phyloP scores from a whole-genome alignment of 2,888 invertebrate genomes.

The Lissonota sp. region DNA sequence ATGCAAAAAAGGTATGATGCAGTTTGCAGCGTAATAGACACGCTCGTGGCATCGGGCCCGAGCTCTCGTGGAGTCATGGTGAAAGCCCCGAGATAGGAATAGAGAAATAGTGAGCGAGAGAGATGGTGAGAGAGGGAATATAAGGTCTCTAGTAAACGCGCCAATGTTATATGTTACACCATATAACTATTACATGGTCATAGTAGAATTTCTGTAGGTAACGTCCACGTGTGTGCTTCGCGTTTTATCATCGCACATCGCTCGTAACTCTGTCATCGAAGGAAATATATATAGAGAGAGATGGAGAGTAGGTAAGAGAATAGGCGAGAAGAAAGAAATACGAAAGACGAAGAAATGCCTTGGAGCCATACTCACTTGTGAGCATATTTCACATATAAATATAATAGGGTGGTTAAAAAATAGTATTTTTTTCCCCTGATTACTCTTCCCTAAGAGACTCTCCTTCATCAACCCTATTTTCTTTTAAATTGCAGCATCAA shows the following conservation, averaged over 20 bases:
- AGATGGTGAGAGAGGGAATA: background rate
- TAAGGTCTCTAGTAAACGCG: conserved; percentile 55
- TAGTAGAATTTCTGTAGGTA: conserved; percentile 56
- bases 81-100: conserved; percentile 51
- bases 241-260: conserved; percentile 54
- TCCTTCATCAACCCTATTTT: no score
- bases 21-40: conserved; percentile 26
- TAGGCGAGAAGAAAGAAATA: conserved; percentile 21
- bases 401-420: no score
- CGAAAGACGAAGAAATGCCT: background rate
- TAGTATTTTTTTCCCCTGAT: no score
- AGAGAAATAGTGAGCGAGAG: conserved; percentile 26
- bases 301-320: conserved; percentile 19
- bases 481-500: no score
- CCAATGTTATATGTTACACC: conserved; percentile 67
- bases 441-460: no score
- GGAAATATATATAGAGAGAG: conserved; percentile 25
- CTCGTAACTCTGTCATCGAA: conserved; percentile 63
- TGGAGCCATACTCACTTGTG: conserved; percentile 7
- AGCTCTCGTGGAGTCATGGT: conserved; percentile 37
- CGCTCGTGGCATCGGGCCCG: conserved; percentile 32
- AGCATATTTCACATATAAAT: no score
- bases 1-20: background rate
- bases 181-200: conserved; percentile 72
- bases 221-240: conserved; percentile 19